A percentile compares a stretch with the other conserved stretches of the same genome.
These are phyloP conservation scores for Lucinisca nassula DNA, from an alignment of 2,888 invertebrate genomes.

Conservation along the genomic window DNA sequence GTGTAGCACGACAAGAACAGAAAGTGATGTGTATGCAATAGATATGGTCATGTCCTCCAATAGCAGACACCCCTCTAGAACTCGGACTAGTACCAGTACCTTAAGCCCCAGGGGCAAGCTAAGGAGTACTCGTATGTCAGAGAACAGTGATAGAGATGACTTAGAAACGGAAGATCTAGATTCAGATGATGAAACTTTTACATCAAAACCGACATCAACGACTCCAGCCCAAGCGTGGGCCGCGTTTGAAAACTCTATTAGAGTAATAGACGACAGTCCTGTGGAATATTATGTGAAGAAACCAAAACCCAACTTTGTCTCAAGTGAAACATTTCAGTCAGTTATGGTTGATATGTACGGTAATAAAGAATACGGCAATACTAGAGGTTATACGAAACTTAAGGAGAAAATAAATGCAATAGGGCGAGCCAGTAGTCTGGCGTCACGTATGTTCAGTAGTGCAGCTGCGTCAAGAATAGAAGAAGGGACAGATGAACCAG, in stretches of 20 bases:
- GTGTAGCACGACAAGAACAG: slow-evolving; percentile 3
- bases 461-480: slow-evolving; percentile 14
- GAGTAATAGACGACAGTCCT: slow-evolving; percentile 71
- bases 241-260: slow-evolving; percentile 75
- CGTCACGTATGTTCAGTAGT: slow-evolving; percentile 54
- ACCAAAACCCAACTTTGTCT: slow-evolving; percentile 75
- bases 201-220: slow-evolving; percentile 8
- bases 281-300: slow-evolving; percentile 65
- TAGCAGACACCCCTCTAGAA: not conserved
- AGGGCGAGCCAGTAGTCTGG: slow-evolving; percentile 62
- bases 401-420: slow-evolving; percentile 72
- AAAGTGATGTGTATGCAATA: slow-evolving; percentile 37
- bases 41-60: slow-evolving; percentile 59
- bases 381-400: slow-evolving; percentile 68
- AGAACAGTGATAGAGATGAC: slow-evolving; percentile 44
- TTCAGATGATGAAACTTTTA: slow-evolving; percentile 50
- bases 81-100: slow-evolving; percentile 19
- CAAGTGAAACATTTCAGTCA: slow-evolving; percentile 78
- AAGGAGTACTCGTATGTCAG: not conserved
- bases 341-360: slow-evolving; percentile 80
- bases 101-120: slow-evolving; percentile 13
- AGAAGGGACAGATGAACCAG: slow-evolving; percentile 36
- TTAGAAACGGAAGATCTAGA: slow-evolving; percentile 40
- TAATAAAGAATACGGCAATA: slow-evolving; percentile 75
- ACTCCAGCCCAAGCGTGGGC: slow-evolving; percentile 68